A percentile compares a stretch with the other conserved stretches of the same genome.
Evolutionary conservation across 2,888 invertebrate genomes (phyloP).

Genomic region (Machimus atricapillus): DNA sequence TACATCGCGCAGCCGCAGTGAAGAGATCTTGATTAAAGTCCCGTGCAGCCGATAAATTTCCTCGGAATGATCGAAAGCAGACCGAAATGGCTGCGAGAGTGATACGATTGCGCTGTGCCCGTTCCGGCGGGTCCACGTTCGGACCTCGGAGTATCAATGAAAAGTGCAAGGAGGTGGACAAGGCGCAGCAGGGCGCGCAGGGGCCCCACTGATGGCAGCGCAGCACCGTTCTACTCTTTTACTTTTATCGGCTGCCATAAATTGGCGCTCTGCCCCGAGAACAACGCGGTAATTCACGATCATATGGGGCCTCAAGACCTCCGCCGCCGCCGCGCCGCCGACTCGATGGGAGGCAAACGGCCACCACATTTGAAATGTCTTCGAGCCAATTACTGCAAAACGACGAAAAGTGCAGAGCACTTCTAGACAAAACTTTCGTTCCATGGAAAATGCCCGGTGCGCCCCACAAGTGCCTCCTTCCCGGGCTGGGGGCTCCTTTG

Average conservation of each 20-base stretch:
- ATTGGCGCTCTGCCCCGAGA: background rate
- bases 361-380: background rate
- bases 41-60: constrained; percentile 10
- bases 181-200: background rate
- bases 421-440: background rate
- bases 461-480: background rate
- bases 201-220: background rate
- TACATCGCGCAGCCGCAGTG: background rate
- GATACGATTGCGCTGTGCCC: background rate
- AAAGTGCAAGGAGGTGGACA: background rate
- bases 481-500: background rate
- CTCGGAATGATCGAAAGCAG: constrained; percentile 26
- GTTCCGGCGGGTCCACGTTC: background rate
- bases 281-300: background rate
- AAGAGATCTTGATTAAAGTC: background rate
- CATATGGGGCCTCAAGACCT: background rate
- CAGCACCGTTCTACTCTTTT: background rate
- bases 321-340: background rate
- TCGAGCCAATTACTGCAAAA: background rate
- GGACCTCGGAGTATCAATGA: background rate
- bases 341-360: background rate
- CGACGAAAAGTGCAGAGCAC: background rate
- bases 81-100: constrained; percentile 13
- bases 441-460: background rate
- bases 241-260: background rate